Percentiles rank a stretch among this genome's conserved stretches.
Conservation (phyloP, 1,140 invertebrate species). For the Panulirus ornatus region DNA sequence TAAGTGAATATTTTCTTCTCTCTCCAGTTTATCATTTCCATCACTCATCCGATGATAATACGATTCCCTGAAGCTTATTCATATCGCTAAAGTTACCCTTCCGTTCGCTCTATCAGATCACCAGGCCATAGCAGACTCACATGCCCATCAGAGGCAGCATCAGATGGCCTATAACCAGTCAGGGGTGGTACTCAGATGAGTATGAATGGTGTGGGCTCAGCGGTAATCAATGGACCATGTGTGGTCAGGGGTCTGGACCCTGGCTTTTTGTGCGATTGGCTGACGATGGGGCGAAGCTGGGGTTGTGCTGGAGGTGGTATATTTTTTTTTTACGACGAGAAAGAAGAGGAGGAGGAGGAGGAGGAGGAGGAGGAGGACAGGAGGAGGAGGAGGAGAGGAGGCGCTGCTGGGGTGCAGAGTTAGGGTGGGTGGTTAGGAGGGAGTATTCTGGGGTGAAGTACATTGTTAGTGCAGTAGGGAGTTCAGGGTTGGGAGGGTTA, state of each 20-base stretch:
- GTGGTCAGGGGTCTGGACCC: background rate
- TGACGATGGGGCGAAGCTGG: background rate
- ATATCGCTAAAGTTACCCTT: no score
- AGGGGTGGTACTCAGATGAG: background rate
- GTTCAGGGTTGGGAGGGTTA: background rate
- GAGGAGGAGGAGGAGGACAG: background rate
- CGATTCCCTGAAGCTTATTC: background rate
- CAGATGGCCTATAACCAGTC: background rate
- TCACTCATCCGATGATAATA: background rate
- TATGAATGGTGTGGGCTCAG: background rate
- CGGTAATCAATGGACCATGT: background rate
- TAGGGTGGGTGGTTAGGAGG: background rate
- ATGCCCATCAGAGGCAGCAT: background rate
- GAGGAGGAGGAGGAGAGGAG: background rate
- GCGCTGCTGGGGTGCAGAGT: background rate
- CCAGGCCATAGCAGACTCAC: background rate
- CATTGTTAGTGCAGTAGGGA: background rate
- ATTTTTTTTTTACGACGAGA: no score
- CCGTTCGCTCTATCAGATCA: background rate
- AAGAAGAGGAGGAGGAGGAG: background rate
- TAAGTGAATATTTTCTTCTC: background rate
- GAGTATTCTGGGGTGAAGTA: background rate
- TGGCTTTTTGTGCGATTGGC: slow-evolving; percentile 29
- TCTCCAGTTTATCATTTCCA: background rate
- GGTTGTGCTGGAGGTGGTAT: background rate